phyloP scores from a whole-genome alignment of 2,888 invertebrate species.

The Rapana venosa region DNA sequence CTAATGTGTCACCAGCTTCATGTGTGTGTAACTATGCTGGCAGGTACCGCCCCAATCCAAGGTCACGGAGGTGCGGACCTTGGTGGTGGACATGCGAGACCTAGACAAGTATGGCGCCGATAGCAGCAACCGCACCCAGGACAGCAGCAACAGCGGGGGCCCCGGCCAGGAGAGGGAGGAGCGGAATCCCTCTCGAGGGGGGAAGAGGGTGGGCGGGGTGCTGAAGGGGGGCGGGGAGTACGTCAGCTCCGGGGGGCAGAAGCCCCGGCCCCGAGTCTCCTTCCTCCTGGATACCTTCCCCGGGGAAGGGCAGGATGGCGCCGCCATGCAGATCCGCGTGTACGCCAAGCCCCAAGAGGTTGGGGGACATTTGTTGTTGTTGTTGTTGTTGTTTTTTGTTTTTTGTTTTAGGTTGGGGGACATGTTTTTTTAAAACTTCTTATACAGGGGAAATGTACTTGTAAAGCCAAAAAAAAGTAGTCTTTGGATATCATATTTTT shows the following conservation, averaged over 20 bases:
- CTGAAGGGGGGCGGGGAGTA: constrained; percentile 18
- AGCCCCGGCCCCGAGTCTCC: constrained; percentile 29
- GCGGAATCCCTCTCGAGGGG: neutral
- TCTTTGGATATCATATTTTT: too few species aligned
- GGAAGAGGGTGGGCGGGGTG: constrained; percentile 4
- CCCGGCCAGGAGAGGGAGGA: neutral
- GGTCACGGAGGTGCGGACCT: constrained; percentile 9
- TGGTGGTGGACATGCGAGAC: constrained; percentile 34
- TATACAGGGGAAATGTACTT: too few species aligned
- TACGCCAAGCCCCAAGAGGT: constrained; percentile 23
- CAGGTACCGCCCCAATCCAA: neutral
- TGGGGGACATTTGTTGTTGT: neutral
- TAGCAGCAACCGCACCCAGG: neutral
- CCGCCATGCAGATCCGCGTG: neutral
- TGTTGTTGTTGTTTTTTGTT: too few species aligned
- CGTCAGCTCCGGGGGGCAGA: constrained; percentile 13
- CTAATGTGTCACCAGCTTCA: too few species aligned
- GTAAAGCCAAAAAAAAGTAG: too few species aligned
- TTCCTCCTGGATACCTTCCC: constrained; percentile 21
- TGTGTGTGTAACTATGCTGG: too few species aligned
- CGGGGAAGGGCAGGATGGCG: constrained; percentile 6
- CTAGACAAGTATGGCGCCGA: constrained; percentile 1
- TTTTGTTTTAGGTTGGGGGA: too few species aligned
- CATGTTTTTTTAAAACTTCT: too few species aligned
- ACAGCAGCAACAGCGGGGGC: neutral